Evolutionary conservation across 2,113 vertebrate genomes (phyloP), one percentile per base, ranked within the genome.

Genomic region (Planiliza haematocheilus): DNA sequence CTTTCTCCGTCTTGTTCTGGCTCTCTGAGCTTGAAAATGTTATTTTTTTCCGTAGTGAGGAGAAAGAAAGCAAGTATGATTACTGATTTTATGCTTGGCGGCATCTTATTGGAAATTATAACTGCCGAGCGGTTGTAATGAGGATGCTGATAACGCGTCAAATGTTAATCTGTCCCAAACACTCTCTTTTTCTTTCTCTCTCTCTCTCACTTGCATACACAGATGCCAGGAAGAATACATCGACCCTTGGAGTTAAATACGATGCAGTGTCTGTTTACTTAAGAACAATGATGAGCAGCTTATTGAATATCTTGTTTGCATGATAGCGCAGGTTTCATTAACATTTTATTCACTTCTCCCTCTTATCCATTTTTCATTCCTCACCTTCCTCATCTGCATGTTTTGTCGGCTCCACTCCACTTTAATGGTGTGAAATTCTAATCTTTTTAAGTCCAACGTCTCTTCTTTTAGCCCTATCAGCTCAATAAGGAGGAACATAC

Each of bases 61-160:
- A 76, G 56, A 65, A 70, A 71, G 17, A 59, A 30, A 48, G 37
- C 36, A 5, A 53, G 63, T 20, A 16, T 67, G 73, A 80, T 79
- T 57, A 43, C 36, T 59, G 63, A 82, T 86, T 77, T 88, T 82
- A 78, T 82, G 72, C 69, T 80, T 53, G 24, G 66, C 69, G 48
- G 41, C 49, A 56, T 80, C 71, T 79, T 53, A 83, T 58, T 70
- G 57, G 66, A 73, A 81, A 74, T 30, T 30, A 30, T 30, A 30
- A 30, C 24, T 30, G 24, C 49, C 53, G 57, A 70, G 41, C 53
- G 48, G 43, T 63, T 80, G 34, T 67, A 71, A 82, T 86, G 61
- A 67, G 55, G 51, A 56, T 52, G 48, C 60, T 30, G 48, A 67
- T 34, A 79, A 70, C 64, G 68, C 24, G 43, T 60, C 55, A 57